A percentile compares a stretch with the other conserved stretches of the same genome.
phyloP scores from a whole-genome alignment of 2,797 vertebrate genomes.

The Sebastes alutus region DNA sequence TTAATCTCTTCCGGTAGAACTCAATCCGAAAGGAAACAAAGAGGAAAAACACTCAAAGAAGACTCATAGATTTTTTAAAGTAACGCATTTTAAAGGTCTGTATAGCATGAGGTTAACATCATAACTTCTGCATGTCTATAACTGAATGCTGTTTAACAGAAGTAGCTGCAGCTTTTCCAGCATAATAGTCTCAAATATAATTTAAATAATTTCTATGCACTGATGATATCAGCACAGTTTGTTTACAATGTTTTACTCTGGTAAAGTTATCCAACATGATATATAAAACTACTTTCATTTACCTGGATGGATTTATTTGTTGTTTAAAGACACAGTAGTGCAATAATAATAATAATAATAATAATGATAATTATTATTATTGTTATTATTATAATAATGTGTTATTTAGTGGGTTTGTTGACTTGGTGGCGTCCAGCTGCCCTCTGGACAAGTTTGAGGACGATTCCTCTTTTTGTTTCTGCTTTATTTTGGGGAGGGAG shows the following conservation, averaged over 20 bases:
- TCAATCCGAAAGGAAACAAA: slow-evolving; percentile 46
- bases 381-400: slow-evolving; percentile 17
- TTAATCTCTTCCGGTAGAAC: slow-evolving; percentile 56
- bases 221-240: neutral
- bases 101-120: neutral
- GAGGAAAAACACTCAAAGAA: slow-evolving; percentile 20
- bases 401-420: slow-evolving; percentile 28
- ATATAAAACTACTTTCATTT: neutral
- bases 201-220: neutral
- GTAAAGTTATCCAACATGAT: neutral
- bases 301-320: neutral
- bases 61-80: slow-evolving; percentile 4
- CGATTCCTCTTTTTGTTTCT: slow-evolving; percentile 83
- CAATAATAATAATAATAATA: neutral
- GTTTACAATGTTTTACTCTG: neutral
- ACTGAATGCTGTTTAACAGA: neutral
- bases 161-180: neutral
- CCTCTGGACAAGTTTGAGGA: slow-evolving; percentile 91
- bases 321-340: neutral
- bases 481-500: slow-evolving; percentile 83
- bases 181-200: neutral
- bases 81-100: neutral
- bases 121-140: neutral
- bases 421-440: slow-evolving; percentile 74
- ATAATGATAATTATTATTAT: neutral